phyloP scores from a whole-genome alignment of 2,888 invertebrate species.

The Chrysolina haemoptera region DNA sequence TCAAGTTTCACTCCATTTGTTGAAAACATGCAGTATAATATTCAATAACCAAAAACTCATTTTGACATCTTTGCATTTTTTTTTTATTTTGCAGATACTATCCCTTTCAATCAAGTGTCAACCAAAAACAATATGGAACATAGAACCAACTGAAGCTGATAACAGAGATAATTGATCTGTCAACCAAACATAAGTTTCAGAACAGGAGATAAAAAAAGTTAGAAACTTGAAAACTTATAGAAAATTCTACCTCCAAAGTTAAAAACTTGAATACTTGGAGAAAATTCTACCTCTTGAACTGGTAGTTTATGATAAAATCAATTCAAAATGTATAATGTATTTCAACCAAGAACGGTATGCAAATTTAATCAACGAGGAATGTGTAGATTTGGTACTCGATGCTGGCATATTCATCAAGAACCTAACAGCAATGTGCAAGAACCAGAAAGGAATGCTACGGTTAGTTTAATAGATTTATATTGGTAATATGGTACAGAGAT shows the following conservation, averaged over 20 bases:
- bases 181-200: neutral
- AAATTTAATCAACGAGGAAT: constrained; percentile 51
- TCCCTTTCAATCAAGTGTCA: neutral
- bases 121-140: constrained; percentile 1
- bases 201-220: neutral
- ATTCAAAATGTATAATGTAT: constrained; percentile 34
- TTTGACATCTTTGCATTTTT: neutral
- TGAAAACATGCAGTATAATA: too few relatives aligned
- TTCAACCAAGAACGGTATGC: constrained; percentile 45
- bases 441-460: constrained; percentile 28
- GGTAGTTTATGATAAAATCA: neutral
- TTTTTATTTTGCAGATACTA: neutral
- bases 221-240: neutral
- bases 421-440: constrained; percentile 34
- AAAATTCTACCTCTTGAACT: neutral
- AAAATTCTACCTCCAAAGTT: neutral
- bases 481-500: too few relatives aligned
- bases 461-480: neutral
- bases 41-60: neutral
- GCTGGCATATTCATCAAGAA: constrained; percentile 50
- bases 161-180: constrained; percentile 2
- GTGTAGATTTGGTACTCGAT: constrained; percentile 54
- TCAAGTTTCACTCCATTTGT: too few relatives aligned
- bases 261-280: neutral
- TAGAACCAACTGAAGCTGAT: neutral